Conservation (phyloP, 1,140 invertebrate species). For the Camponotus pennsylvanicus region DNA sequence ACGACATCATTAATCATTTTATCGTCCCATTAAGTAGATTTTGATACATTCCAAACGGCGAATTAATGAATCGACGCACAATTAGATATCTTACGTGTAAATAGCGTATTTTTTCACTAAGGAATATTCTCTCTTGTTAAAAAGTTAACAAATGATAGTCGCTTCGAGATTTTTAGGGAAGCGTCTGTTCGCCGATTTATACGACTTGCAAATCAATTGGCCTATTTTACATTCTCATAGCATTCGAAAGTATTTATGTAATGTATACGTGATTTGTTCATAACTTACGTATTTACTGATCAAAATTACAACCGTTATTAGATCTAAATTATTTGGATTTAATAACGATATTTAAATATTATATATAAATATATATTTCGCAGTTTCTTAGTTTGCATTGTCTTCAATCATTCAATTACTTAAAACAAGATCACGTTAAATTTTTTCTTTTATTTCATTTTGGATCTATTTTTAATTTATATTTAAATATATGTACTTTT, state of each 20-base stretch:
- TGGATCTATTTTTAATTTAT: no score
- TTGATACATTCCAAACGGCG: constrained; percentile 80
- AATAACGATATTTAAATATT: constrained; percentile 15
- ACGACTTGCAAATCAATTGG: constrained; percentile 66
- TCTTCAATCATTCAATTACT: no score
- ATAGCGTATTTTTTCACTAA: constrained; percentile 86
- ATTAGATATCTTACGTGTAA: constrained; percentile 84
- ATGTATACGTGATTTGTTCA: constrained; percentile 55
- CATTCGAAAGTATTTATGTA: constrained; percentile 69
- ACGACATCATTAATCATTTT: constrained; percentile 65
- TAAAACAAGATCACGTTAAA: no score
- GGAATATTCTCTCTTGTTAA: constrained; percentile 78
- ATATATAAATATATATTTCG: not conserved
- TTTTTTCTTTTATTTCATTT: no score
- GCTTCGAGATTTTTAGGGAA: constrained; percentile 39
- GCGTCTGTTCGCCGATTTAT: constrained; percentile 16
- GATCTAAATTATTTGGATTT: not conserved
- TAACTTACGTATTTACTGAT: constrained; percentile 56
- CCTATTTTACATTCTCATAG: constrained; percentile 71
- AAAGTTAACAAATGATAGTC: constrained; percentile 65
- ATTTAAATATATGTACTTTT: no score
- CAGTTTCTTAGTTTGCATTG: no score
- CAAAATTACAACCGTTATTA: constrained; percentile 28
- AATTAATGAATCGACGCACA: constrained; percentile 83
- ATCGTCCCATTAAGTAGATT: constrained; percentile 81